Evolutionary conservation across 2,888 invertebrate species (phyloP), one percentile per base, ranked within the genome.

Genomic region (Camptogramma bilineatum): DNA sequence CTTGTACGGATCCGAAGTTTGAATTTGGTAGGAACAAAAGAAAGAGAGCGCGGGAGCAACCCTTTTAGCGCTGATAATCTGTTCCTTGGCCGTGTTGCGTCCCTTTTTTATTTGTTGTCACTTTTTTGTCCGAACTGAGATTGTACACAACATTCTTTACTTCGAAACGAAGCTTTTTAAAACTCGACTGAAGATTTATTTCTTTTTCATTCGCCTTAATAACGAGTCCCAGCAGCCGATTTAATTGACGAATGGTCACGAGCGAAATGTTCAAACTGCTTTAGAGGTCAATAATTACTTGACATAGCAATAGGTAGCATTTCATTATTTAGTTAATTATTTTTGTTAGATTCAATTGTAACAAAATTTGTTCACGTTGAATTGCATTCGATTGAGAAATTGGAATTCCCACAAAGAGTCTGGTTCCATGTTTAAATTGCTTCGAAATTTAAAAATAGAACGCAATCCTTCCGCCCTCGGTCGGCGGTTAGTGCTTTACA

Each of bases 21-120:
- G 91, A 91, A 91, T 91, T 91, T 91, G 92, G 92, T 86, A 90
- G 89, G 87, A 90, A 91, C 91, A 92, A 91, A 91, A 91, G 90
- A 80, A 91, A 85, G 82, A 91, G 87, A 90, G 85, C 86, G 90
- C 91, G 91, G 92, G 92, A 91, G 92, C 92, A 93, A 91, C 92
- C 91, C 92, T 93, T 92, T 93, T 93, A 93, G 91, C 92, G 92
- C 91, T 91, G 92, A 93, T 92, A 91, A 93, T 92, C 92, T 92
- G 91, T 92, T 90, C 91, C 84, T 87, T 82, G 91, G 88, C 90
- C 90, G 89, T 88, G 91, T 91, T 87, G 86, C 85, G 83, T 83
- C 66, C 85, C 75, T 87, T 86, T 88, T 88, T 92, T 90, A 86
- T 89, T 90, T 88, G 88, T 91, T 92, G 92, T 93, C 92, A 93